These are phyloP conservation scores for Pimephales promelas DNA, from an alignment of 2,113 vertebrate genomes.

Conservation along the genomic window DNA sequence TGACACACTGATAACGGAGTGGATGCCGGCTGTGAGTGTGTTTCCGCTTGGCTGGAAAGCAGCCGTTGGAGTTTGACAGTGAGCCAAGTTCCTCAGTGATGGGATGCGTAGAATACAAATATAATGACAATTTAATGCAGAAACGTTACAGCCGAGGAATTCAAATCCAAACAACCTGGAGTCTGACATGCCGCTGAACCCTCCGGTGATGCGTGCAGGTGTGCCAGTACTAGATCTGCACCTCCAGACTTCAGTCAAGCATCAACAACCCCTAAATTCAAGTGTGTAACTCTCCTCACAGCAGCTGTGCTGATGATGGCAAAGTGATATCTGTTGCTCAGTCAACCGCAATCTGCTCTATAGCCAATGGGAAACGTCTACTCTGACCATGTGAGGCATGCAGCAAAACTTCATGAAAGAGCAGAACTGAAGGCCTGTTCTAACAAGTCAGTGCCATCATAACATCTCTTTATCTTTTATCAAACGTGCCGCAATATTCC, in stretches of 20 bases:
- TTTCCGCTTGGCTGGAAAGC: conserved; percentile 54
- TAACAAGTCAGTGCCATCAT: background rate
- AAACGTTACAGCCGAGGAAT: background rate
- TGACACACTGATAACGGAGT: conserved; percentile 60
- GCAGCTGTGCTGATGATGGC: background rate
- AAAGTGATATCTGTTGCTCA: background rate
- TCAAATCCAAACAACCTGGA: background rate
- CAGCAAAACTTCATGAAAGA: background rate
- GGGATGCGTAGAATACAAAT: background rate
- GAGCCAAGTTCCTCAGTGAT: conserved; percentile 54
- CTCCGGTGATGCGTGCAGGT: background rate
- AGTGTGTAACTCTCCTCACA: background rate
- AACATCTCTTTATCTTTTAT: background rate
- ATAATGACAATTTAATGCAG: conserved; percentile 7
- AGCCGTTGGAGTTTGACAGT: conserved; percentile 63
- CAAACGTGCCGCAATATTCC: background rate
- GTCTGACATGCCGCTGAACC: background rate
- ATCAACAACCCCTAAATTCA: background rate
- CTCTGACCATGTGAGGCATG: background rate
- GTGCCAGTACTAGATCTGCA: background rate
- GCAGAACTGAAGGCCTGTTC: background rate
- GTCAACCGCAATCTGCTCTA: background rate
- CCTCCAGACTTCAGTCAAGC: background rate
- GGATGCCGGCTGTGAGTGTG: conserved; percentile 46
- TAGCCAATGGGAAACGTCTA: background rate